Percentiles rank a stretch among this genome's conserved stretches.
These are phyloP conservation scores for Ammospiza caudacuta DNA, from an alignment of 2,113 vertebrate genomes.

Conservation along the genomic window DNA sequence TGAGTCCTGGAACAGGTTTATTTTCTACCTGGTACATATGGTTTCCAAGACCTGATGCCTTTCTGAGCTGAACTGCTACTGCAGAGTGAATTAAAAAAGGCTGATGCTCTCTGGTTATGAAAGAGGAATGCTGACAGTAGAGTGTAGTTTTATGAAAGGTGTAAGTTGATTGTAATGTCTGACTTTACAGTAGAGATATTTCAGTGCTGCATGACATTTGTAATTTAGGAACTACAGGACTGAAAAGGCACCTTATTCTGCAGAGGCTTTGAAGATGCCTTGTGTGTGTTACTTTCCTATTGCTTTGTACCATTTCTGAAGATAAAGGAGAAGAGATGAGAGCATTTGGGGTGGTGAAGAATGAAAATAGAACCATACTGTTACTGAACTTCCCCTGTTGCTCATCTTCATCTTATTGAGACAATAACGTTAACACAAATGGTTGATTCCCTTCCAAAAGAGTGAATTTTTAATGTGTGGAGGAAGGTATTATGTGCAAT, in stretches of 20 bases:
- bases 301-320: background rate
- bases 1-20: background rate
- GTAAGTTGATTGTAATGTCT: background rate
- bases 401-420: background rate
- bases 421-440: background rate
- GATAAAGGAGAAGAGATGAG: background rate
- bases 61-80: background rate
- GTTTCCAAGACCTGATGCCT: background rate
- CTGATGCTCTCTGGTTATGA: background rate
- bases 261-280: background rate
- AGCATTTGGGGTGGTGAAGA: background rate
- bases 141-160: background rate
- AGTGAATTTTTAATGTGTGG: background rate
- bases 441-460: background rate
- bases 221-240: background rate
- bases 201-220: background rate
- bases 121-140: background rate
- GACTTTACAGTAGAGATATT: background rate
- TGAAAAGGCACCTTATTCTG: background rate
- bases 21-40: background rate
- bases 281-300: background rate
- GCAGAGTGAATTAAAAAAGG: background rate
- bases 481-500: background rate
- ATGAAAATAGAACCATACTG: background rate
- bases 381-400: background rate